Evolutionary conservation across 2,888 invertebrate species (phyloP), one percentile per base, ranked within the genome.

Genomic region (Sialis fuliginosa): DNA sequence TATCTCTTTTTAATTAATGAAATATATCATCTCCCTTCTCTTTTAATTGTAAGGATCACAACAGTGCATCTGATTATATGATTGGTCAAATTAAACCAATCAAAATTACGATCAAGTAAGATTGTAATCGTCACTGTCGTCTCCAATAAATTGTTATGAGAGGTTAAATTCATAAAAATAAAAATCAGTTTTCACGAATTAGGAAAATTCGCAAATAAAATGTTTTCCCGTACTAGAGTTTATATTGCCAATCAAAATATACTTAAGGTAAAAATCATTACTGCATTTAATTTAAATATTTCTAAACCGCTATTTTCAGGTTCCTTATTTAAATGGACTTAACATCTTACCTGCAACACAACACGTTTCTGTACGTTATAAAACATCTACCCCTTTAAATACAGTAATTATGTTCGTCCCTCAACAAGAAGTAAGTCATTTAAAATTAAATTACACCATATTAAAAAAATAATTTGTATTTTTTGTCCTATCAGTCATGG

Each of bases 351-450:
- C 30, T 35, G 31, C n/a, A 8, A 33, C 22, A 32, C 12, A 22
- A 13, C 9, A 37, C 10, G 33, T 33, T 47, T 9, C 59, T 51
- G 51, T 59, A 10, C 54, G 68, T 42, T 52, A 63, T 43, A 64
- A 62, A 52, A 73, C 77, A 6, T 73, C 75, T 12, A 84, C 84
- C 6, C 92, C 93, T 1, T 65, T 91, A 41, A 98, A 98, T 68
- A 95, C 95, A 6, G 69, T 90, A 51, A 69, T 98, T 48, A 82
- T 96, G 80, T 98, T 98, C 72, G 98, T 98, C 22, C 98, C 98
- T 4, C 97, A 98, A 65, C 98, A 99, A 74, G 96, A 98, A 77
- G 92, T 86, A 66, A 57, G 58, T 53, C 40, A 48, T 34, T 22
- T 22, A 48, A 33, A 30, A 8, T 39, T 48, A 6, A 13, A 30